Evolutionary conservation across 2,888 invertebrate genomes (phyloP).

Genomic region (Aproaerema taeniolella): DNA sequence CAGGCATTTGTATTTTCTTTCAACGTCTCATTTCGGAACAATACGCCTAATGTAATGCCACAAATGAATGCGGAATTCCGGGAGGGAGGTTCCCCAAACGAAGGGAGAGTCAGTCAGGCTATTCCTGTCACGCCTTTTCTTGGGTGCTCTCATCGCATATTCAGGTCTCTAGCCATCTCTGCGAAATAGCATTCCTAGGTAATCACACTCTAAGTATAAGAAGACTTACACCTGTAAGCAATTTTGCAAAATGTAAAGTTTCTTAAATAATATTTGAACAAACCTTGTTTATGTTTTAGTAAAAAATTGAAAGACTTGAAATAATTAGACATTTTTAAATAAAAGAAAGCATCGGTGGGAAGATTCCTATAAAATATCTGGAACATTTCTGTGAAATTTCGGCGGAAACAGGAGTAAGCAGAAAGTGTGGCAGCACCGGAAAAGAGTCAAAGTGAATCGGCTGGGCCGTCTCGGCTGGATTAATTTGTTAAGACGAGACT

Average conservation of each 20-base stretch:
- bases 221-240: no score
- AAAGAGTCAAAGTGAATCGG: slow-evolving; percentile 43
- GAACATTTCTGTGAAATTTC: slow-evolving; percentile 3
- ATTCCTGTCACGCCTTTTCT: slow-evolving; percentile 9
- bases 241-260: no score
- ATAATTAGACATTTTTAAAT: no score
- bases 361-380: no score
- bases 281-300: no score
- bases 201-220: no score
- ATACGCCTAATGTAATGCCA: slow-evolving; percentile 66
- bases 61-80: slow-evolving; percentile 67
- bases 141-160: no score
- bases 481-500: slow-evolving; percentile 54
- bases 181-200: no score
- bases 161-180: no score
- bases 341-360: no score
- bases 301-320: no score
- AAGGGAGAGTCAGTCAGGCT: slow-evolving; percentile 32
- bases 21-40: slow-evolving; percentile 58
- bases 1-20: slow-evolving; percentile 54
- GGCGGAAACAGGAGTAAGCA: slow-evolving; percentile 10
- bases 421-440: slow-evolving; percentile 34
- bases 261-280: no score
- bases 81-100: slow-evolving; percentile 41
- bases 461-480: slow-evolving; percentile 43